A percentile compares a stretch with the other conserved stretches of the same genome.
Conservation (phyloP, 2,113 vertebrate species). For the Steatornis caripensis region DNA sequence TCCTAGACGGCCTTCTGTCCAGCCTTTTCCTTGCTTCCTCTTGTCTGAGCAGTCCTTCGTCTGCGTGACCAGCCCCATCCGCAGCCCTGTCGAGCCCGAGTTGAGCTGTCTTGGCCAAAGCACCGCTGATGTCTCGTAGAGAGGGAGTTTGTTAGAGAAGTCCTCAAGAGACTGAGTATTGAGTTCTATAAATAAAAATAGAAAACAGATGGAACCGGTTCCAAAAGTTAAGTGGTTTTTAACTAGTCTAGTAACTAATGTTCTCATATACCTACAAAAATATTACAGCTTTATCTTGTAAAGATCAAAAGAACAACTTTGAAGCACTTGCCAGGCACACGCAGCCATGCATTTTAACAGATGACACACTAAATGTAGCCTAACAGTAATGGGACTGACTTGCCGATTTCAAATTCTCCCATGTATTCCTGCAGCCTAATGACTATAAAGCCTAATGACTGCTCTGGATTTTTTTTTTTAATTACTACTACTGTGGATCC, state of each 20-base stretch:
- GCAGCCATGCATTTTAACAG: background rate
- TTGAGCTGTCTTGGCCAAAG: background rate
- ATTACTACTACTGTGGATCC: background rate
- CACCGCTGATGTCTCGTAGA: fast-evolving
- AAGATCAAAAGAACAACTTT: slow-evolving; percentile 45
- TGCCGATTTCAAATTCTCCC: background rate
- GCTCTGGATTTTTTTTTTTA: background rate
- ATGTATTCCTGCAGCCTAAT: background rate
- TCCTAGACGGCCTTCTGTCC: background rate
- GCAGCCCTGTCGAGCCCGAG: background rate
- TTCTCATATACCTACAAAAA: slow-evolving; percentile 23
- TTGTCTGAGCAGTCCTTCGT: background rate
- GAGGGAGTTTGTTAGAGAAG: background rate
- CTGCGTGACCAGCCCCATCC: background rate
- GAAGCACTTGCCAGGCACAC: background rate
- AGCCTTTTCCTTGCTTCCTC: background rate
- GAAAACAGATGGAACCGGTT: slow-evolving; percentile 18
- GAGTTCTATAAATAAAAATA: slow-evolving; percentile 1
- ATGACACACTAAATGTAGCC: background rate
- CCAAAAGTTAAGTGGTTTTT: slow-evolving; percentile 15
- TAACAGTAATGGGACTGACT: background rate
- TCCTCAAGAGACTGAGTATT: background rate
- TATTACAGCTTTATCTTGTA: slow-evolving; percentile 11
- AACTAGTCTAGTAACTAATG: slow-evolving; percentile 32
- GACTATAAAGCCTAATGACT: background rate